Conservation (phyloP, 2,888 invertebrate genomes). For the Eudasyphora cyanicolor region DNA sequence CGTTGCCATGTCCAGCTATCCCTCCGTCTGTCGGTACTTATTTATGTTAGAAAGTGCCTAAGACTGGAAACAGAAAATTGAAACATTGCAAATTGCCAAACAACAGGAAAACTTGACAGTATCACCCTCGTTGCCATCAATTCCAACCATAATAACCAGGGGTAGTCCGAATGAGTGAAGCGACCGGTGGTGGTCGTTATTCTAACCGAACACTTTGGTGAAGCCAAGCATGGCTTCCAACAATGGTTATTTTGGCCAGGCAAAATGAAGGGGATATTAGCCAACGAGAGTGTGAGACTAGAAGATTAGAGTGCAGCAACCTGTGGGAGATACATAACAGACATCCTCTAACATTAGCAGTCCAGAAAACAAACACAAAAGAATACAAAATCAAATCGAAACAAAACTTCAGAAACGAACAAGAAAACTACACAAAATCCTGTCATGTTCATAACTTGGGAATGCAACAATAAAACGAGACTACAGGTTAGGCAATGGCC, state of each 20-base stretch:
- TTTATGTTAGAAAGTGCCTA: too few relatives aligned
- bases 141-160: background rate
- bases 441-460: background rate
- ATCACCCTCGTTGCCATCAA: slow-evolving; percentile 12
- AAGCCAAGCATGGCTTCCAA: background rate
- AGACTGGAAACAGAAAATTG: slow-evolving; percentile 33
- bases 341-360: background rate
- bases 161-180: too few relatives aligned
- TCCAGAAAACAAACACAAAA: background rate
- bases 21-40: background rate
- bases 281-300: background rate
- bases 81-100: slow-evolving; percentile 35
- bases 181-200: background rate
- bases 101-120: slow-evolving; percentile 10
- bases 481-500: background rate
- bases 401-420: background rate
- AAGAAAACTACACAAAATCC: background rate
- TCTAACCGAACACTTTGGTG: background rate
- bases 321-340: background rate
- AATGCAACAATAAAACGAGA: background rate
- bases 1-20: background rate
- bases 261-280: background rate
- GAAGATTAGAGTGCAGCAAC: background rate
- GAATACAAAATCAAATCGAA: too few relatives aligned
- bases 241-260: background rate